Base-by-base conservation (phyloP, 2,888 invertebrate species). In the Drosophila barbarae region DNA sequence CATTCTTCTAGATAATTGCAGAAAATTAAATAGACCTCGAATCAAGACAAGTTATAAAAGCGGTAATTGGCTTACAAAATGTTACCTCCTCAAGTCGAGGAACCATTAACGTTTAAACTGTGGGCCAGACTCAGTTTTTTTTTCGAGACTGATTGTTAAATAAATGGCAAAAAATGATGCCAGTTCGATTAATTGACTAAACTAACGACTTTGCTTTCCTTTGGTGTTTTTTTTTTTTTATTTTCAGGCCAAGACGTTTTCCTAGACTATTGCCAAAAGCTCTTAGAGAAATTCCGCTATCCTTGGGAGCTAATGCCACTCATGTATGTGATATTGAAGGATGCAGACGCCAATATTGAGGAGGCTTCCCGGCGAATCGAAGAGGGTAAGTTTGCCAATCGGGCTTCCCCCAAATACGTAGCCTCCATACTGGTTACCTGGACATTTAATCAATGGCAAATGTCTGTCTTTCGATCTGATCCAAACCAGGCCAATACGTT, bases 261-360 rank as follows among this genome's bases (percentile, higher is more conserved):
- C 80, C 90, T 95, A 86, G 94, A 94, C 84, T 93, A 93, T 89
- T 94, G 94, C 87, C 92, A 93, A 82, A 94, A 93, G 87, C 90
- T 94, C 60, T 90, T 94, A 88, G 94, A 94, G 87, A 93, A 93
- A 90, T 95, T 94, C 90, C 92, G 93, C 86, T 94, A 94, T 88
- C 93, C 94, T 5, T 94, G 93, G 93, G 94, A 94, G 88, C 93
- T 94, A 92, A 93, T 95, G 92, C 94, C 95, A 21, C 89, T 95
- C 38, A 93, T 95, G 90, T 94, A 94, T 89, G 93, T 94, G 85
- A 95, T 95, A 89, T 91, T 95, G 67, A 95, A 95, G 87, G 93
- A 94, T 82, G 93, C 94, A 49, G 91, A 92, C 66, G 93, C 93
- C 39, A 93, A 95, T 88, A 90, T 94, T 56, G 94, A 94, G 79